Evolutionary conservation across 2,888 invertebrate genomes (phyloP).

Genomic region (Athetis lepigone): DNA sequence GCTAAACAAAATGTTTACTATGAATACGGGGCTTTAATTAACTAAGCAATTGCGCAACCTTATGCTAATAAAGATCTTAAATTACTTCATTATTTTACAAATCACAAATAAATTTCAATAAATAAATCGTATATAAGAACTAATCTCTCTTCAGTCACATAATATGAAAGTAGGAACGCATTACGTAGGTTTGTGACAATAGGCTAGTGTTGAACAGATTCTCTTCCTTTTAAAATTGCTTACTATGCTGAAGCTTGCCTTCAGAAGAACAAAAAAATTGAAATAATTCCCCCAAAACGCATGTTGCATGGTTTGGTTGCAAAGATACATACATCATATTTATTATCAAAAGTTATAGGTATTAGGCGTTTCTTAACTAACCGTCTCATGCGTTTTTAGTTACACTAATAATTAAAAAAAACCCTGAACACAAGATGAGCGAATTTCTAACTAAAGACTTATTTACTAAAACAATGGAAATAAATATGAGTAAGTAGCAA

Average conservation of each 20-base stretch:
- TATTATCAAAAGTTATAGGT: background rate
- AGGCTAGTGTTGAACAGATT: too few relatives aligned
- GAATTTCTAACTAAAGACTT: background rate
- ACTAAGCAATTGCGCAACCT: constrained; percentile 7
- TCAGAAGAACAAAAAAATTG: too few relatives aligned
- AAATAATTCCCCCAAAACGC: too few relatives aligned
- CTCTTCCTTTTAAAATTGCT: too few relatives aligned
- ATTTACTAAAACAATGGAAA: constrained; percentile 20
- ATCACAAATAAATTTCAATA: too few relatives aligned
- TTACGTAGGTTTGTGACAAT: background rate
- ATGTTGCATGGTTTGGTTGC: background rate
- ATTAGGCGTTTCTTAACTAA: background rate
- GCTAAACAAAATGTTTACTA: too few relatives aligned
- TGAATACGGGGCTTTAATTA: too few relatives aligned
- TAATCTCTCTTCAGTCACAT: constrained; percentile 20
- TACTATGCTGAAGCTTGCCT: too few relatives aligned
- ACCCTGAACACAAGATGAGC: constrained; percentile 46
- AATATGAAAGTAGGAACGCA: background rate
- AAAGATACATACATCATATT: background rate
- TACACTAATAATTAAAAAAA: constrained; percentile 3
- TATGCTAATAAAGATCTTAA: constrained; percentile 21
- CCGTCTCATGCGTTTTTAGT: background rate
- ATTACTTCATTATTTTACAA: too few relatives aligned
- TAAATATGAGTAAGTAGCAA: constrained; percentile 20
- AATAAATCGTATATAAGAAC: background rate